Percentiles rank a stretch among this genome's conserved stretches.
phyloP scores from a whole-genome alignment of 2,797 vertebrate species.

The Gymnopithys bicolor region DNA sequence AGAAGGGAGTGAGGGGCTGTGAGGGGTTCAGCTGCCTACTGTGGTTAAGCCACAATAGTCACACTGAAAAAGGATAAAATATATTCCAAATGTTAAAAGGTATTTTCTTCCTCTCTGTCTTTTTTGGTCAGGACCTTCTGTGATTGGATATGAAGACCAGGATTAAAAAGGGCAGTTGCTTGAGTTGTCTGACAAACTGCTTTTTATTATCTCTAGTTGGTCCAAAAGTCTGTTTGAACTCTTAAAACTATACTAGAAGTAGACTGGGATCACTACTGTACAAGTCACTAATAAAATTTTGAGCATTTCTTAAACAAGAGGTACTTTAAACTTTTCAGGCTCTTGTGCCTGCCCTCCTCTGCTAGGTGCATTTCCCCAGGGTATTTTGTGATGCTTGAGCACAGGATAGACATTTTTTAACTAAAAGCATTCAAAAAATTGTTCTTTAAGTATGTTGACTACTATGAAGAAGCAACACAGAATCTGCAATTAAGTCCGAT shows the following conservation, averaged over 20 bases:
- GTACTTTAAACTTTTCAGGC: not conserved
- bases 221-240: not conserved
- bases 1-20: rapidly evolving
- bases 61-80: not conserved
- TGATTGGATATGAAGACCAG: not conserved
- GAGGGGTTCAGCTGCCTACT: not conserved
- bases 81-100: not conserved
- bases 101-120: not conserved
- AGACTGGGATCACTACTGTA: not conserved
- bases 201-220: not conserved
- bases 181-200: not conserved
- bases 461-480: not conserved
- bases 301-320: not conserved
- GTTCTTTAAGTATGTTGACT: not conserved
- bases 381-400: not conserved
- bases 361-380: not conserved
- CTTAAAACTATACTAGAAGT: not conserved
- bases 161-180: not conserved
- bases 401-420: not conserved
- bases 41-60: not conserved
- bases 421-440: not conserved
- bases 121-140: not conserved
- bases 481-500: not conserved
- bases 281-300: not conserved
- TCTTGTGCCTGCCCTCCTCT: not conserved